These are phyloP conservation scores for Polyodon spathula DNA, from an alignment of 2,113 vertebrate species.

Conservation along the genomic window DNA sequence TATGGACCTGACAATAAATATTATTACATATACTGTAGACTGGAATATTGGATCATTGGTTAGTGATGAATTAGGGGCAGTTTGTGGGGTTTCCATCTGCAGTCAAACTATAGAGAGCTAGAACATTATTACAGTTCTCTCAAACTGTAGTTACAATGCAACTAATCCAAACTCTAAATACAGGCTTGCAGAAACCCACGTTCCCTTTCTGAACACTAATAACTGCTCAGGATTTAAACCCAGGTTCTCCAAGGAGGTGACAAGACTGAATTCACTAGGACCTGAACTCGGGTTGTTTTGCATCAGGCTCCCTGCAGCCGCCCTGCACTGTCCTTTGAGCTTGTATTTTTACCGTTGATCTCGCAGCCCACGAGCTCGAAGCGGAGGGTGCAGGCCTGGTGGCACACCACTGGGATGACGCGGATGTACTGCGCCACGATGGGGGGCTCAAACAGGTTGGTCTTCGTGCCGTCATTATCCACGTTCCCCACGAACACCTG, in stretches of 20 bases:
- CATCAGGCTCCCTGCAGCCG: neutral
- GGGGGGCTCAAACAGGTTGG: slow-evolving; percentile 71
- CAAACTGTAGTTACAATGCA: no score
- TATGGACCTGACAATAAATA: no score
- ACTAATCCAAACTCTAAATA: no score
- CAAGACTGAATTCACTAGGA: no score
- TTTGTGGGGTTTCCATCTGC: no score
- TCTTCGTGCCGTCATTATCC: slow-evolving; percentile 65
- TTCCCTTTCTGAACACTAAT: no score
- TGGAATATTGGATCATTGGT: neutral
- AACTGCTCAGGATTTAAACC: no score
- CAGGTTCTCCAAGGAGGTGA: no score
- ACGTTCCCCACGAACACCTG: slow-evolving; percentile 77
- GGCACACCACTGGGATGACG: slow-evolving; percentile 72
- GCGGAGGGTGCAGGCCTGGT: slow-evolving; percentile 77
- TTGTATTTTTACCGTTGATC: slow-evolving; percentile 67
- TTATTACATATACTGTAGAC: neutral
- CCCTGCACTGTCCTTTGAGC: neutral
- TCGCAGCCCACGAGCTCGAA: slow-evolving; percentile 93
- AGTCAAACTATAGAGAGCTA: no score
- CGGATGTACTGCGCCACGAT: slow-evolving; percentile 74
- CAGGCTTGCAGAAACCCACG: no score
- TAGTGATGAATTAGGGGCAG: neutral
- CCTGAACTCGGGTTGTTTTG: neutral
- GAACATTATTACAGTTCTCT: no score